Base-by-base conservation (phyloP, 2,797 vertebrate species). In the Chelmon rostratus region DNA sequence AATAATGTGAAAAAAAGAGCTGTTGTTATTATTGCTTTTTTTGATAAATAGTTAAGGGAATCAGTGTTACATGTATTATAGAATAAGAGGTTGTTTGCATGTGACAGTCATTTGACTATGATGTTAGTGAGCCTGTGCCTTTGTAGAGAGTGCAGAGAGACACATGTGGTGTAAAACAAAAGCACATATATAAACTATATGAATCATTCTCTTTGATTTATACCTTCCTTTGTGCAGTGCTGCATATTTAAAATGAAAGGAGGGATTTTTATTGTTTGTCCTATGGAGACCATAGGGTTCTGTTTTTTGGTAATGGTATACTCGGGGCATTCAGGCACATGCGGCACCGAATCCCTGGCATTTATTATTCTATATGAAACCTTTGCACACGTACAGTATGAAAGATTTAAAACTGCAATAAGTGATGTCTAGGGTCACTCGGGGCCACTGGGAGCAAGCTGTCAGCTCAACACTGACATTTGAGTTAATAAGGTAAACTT, bases 21-120 rank as follows among this genome's bases (percentile, higher is more conserved):
- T 76, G 57, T 87, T 91, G 84, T 89, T 92, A 81, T 93, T 94
- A 90, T 93, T 93, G 88, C 89, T 90, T 91, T 93, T 90, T 89
- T 77, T 92, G 87, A 94, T 88, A 87, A 92, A 93, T 93, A 88
- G 84, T 88, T 81, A 79, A 82, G 79, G 77, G 85, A 89, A 85
- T 88, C 81, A 59, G 69, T 86, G 78, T 83, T 86, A 82, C 65
- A 72, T 82, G 77, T 76, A 64, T 89, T 87, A 86, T 81, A 82
- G 76, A 86, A 83, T 86, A 84, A 78, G 74, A 82, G 81, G 74
- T 56, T 70, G 83, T 89, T 87, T 84, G 80, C 68, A 72, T 68
- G 62, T 80, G 83, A 85, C 82, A 77, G 57, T 76, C 23, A 35
- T 80, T 86, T 85, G 78, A 83, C 57, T 81, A 13, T 68, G 57